Percentiles rank a stretch among this genome's conserved stretches.
phyloP scores from a whole-genome alignment of 1,140 invertebrate species.

The Euschistus heros region DNA sequence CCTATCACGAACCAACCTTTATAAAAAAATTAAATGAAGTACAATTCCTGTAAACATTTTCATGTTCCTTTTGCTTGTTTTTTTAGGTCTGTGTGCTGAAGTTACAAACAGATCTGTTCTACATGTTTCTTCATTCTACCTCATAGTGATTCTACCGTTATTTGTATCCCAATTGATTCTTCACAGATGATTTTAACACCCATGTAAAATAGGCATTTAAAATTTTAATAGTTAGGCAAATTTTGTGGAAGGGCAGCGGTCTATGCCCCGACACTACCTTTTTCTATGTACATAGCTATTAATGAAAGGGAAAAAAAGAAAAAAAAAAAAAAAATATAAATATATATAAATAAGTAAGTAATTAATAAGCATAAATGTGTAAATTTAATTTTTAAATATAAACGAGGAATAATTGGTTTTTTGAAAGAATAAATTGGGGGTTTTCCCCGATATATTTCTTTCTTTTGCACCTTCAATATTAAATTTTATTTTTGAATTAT shows the following conservation, averaged over 20 bases:
- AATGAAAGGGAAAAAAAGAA: not conserved
- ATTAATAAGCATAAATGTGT: not conserved
- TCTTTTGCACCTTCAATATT: too few species aligned
- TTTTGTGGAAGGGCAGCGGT: not conserved
- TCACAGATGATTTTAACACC: slow-evolving; percentile 16
- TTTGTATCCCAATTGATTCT: not conserved
- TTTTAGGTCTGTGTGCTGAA: slow-evolving; percentile 9
- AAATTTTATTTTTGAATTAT: too few species aligned
- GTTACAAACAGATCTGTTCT: slow-evolving; percentile 2
- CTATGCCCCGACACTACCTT: not conserved
- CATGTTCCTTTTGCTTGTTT: not conserved
- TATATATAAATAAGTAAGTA: not conserved
- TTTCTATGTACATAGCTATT: slow-evolving; percentile 7
- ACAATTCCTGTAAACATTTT: too few species aligned
- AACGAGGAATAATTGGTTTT: not conserved
- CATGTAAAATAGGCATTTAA: slow-evolving; percentile 6
- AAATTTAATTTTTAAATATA: not conserved
- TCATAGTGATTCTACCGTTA: not conserved
- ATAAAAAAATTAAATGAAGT: too few species aligned
- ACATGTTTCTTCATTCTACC: not conserved
- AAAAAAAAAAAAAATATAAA: not conserved
- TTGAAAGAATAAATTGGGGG: too few species aligned
- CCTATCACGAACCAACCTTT: too few species aligned
- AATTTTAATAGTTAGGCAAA: slow-evolving; percentile 11
- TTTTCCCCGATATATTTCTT: too few species aligned